Evolutionary conservation across 2,113 vertebrate species (phyloP), one percentile per base, ranked within the genome.

Genomic region (Lagopus muta): DNA sequence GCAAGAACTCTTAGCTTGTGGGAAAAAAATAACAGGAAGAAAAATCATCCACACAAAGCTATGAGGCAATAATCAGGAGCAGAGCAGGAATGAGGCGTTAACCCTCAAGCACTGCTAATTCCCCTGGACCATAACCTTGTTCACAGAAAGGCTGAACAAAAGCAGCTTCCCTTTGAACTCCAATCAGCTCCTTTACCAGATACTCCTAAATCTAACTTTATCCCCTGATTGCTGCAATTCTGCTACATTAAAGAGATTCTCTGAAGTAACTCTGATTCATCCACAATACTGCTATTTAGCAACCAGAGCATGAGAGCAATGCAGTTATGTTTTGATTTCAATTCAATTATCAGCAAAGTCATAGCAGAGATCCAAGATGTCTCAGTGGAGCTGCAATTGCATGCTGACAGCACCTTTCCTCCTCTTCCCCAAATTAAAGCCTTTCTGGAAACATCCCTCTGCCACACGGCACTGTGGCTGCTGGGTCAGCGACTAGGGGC

Each of bases 261-360:
- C 82, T 92, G 73, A 97, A 94, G 82, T 72, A 93, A 92, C 61
- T 22, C 57, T 83, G 69, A 94, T 91, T 95, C 94, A 86, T 89
- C 94, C 91, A 90, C 88, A 92, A 88, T 91, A 57, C 85, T 48
- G 85, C 76, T 89, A 83, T 90, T 94, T 83, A 95, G 85, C 89
- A 90, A 76, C 52, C 79, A 65, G 69, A 73, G 67, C 60, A 73
- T 27, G 71, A 89, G 87, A 92, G 73, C 13, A 2, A 72, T 60
- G 74, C 0, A 1, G 55, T 78, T 88, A 30, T 94, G 88, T 94
- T 97, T 96, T 91, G 93, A 92, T 94, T 96, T 94, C 79, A 80
- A 66, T 88, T 94, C 87, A 86, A 77, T 90, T 96, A 92, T 85
- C 65, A 81, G 73, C 32, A 90, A 92, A 94, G 61, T 30, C 54